Evolutionary conservation across 2,113 vertebrate species (phyloP).

Genomic region (Hiodon tergisus): DNA sequence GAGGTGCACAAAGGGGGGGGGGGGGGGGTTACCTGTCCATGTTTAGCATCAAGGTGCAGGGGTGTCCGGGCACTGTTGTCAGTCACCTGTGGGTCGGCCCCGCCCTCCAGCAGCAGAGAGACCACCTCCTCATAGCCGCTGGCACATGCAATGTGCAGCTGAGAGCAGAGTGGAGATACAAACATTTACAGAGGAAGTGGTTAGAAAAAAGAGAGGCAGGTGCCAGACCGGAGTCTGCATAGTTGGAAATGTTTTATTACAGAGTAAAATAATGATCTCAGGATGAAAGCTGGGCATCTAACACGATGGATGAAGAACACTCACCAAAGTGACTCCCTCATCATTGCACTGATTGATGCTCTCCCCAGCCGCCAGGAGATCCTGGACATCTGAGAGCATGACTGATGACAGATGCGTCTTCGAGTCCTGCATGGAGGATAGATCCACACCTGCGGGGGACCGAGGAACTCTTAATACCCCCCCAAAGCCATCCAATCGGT

Average conservation of each 20-base stretch:
- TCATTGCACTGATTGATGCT: conserved; percentile 75
- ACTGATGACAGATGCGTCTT: conserved; percentile 70
- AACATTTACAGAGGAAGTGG: background rate
- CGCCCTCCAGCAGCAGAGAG: conserved; percentile 70
- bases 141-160: conserved; percentile 87
- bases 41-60: conserved; percentile 86
- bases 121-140: conserved; percentile 81
- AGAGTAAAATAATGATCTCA: no score
- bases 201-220: background rate
- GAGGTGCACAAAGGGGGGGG: background rate
- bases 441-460: conserved; percentile 70
- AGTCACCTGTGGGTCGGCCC: conserved; percentile 67
- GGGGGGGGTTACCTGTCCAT: conserved; percentile 77
- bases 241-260: no score
- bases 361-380: conserved; percentile 68
- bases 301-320: conserved; percentile 28
- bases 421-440: conserved; percentile 71
- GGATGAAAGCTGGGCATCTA: no score
- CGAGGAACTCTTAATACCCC: background rate
- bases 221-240: background rate
- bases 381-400: conserved; percentile 82
- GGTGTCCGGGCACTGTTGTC: conserved; percentile 83
- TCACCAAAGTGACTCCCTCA: conserved; percentile 84
- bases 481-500: background rate
- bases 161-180: conserved; percentile 11